Conservation (phyloP, 2,113 vertebrate species). For the Lathamus discolor region DNA sequence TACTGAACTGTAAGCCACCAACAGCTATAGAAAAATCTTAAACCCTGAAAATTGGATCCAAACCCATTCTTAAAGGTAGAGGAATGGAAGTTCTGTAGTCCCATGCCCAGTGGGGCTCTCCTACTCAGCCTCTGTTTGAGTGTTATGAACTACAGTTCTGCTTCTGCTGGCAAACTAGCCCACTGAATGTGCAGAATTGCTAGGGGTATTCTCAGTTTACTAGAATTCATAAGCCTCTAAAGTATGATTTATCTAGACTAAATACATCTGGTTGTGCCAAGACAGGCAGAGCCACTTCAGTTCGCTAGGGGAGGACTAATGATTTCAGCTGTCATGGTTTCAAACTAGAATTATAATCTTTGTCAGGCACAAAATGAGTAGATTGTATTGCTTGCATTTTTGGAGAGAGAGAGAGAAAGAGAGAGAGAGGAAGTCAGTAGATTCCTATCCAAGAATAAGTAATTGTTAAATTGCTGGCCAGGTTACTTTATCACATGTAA, state of each 20-base stretch:
- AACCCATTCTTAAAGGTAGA: neutral
- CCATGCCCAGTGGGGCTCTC: neutral
- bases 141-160: neutral
- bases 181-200: neutral
- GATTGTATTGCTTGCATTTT: neutral
- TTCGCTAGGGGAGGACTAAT: neutral
- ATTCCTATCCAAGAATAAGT: neutral
- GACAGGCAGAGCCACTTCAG: neutral
- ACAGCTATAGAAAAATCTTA: neutral
- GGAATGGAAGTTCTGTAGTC: neutral
- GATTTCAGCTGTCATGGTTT: constrained; percentile 7
- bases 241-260: constrained; percentile 16
- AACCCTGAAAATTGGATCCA: neutral
- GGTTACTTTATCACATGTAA: neutral
- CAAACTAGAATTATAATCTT: neutral
- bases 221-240: neutral
- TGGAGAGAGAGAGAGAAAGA: neutral
- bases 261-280: neutral
- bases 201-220: neutral
- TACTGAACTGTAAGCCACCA: neutral
- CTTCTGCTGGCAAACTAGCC: neutral
- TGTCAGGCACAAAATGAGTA: neutral
- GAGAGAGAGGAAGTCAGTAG: neutral
- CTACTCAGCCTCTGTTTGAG: neutral
- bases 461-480: neutral